phyloP scores from a whole-genome alignment of 2,113 vertebrate species.

The Labrus mixtus region DNA sequence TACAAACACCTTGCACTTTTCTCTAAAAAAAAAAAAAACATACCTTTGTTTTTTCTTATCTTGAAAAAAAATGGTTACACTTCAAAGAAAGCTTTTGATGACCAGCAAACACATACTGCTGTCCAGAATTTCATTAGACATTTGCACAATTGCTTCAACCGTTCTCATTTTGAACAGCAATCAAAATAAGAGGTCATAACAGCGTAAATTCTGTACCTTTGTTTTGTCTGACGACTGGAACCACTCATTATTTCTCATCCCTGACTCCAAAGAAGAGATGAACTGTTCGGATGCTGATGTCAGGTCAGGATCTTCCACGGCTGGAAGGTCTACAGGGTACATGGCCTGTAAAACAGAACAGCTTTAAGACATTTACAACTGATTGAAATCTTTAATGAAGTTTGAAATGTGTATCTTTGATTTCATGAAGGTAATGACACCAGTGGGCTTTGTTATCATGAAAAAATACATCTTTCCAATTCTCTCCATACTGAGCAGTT shows the following conservation, averaged over 20 bases:
- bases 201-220: constrained; percentile 42
- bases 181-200: background rate
- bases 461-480: too few relatives aligned
- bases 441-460: too few relatives aligned
- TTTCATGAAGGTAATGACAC: too few relatives aligned
- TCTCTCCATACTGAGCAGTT: too few relatives aligned
- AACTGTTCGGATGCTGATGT: constrained; percentile 29
- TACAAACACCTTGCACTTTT: background rate
- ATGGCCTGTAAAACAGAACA: constrained; percentile 31
- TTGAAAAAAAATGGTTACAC: background rate
- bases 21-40: too few relatives aligned
- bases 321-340: constrained; percentile 70
- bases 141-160: too few relatives aligned
- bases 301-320: constrained; percentile 45
- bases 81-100: background rate
- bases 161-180: too few relatives aligned
- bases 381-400: background rate
- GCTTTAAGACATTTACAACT: background rate
- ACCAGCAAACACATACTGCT: background rate
- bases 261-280: constrained; percentile 53
- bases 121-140: background rate
- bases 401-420: too few relatives aligned
- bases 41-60: background rate
- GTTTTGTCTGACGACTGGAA: constrained; percentile 22
- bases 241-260: background rate